These are phyloP conservation scores for Oreochromis tanganicae DNA, from an alignment of 2,113 vertebrate genomes.

Conservation along the genomic window DNA sequence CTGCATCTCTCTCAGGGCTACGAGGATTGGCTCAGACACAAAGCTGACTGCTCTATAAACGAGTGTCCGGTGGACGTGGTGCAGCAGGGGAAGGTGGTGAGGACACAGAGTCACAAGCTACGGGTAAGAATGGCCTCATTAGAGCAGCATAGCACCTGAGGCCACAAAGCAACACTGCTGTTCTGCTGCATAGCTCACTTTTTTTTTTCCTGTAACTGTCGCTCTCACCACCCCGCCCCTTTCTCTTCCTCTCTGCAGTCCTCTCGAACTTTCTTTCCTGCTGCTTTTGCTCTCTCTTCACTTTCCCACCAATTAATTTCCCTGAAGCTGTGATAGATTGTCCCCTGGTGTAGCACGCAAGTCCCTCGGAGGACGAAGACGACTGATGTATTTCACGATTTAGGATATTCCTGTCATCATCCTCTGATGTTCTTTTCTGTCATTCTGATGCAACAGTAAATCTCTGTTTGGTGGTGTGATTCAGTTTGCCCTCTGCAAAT, in stretches of 20 bases:
- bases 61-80: slow-evolving; percentile 91
- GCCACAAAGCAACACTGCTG: slow-evolving; percentile 29
- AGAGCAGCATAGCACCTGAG: slow-evolving; percentile 52
- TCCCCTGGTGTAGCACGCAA: background rate
- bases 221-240: background rate
- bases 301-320: slow-evolving; percentile 20
- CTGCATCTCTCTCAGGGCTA: slow-evolving; percentile 80
- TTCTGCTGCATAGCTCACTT: slow-evolving; percentile 38
- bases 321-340: background rate
- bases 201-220: background rate
- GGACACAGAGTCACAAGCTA: slow-evolving; percentile 93
- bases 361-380: background rate
- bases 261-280: background rate
- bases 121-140: slow-evolving; percentile 76
- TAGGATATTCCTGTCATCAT: slow-evolving; percentile 25
- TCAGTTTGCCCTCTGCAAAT: background rate
- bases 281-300: background rate
- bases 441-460: slow-evolving; percentile 32
- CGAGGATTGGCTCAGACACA: slow-evolving; percentile 98
- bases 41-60: slow-evolving; percentile 94
- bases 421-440: slow-evolving; percentile 2
- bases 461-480: background rate
- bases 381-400: slow-evolving; percentile 28
- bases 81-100: slow-evolving; percentile 86
- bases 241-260: slow-evolving; percentile 4